phyloP scores from a whole-genome alignment of 2,113 vertebrate genomes.

The Laticauda laticaudata region DNA sequence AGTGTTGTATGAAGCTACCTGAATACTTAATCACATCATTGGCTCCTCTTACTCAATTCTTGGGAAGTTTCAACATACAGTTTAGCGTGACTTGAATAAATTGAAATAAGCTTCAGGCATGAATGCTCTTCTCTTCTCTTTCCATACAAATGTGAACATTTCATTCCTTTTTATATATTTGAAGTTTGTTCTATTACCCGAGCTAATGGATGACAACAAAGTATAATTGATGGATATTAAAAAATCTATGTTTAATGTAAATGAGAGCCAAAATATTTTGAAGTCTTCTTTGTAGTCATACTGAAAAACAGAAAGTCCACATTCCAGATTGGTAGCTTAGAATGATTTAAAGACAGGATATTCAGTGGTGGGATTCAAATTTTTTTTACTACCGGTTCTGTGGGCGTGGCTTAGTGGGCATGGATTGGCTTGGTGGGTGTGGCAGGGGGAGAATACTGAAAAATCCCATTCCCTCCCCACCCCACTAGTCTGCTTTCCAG shows the following conservation, averaged over 20 bases:
- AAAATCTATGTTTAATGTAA: neutral
- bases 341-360: neutral
- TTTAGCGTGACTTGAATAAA: neutral
- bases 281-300: neutral
- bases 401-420: too few species aligned
- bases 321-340: neutral
- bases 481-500: too few species aligned
- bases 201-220: neutral
- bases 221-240: neutral
- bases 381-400: too few species aligned
- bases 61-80: neutral
- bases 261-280: neutral
- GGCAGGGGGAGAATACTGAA: too few species aligned
- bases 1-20: neutral
- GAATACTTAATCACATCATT: neutral
- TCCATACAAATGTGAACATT: neutral
- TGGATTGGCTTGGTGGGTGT: too few species aligned
- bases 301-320: neutral
- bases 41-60: neutral
- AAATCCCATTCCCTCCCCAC: too few species aligned
- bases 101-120: neutral
- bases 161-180: neutral
- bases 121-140: neutral
- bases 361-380: too few species aligned
- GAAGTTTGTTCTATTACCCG: neutral